These are phyloP conservation scores for Nematolebias whitei DNA, from an alignment of 2,113 vertebrate genomes.

Conservation along the genomic window DNA sequence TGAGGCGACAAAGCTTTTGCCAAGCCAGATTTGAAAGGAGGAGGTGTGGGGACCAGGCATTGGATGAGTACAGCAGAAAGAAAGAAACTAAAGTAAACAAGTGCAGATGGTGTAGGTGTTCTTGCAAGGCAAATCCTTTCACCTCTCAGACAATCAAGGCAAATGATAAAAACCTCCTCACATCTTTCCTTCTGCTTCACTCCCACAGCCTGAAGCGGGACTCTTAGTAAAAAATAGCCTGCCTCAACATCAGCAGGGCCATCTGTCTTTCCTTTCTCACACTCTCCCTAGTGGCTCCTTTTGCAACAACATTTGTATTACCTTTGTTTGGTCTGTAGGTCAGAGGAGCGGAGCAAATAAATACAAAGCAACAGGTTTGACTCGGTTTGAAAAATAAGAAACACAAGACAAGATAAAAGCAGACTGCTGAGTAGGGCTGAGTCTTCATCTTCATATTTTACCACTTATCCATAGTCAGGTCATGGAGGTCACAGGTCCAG, in stretches of 20 bases:
- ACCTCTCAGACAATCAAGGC: neutral
- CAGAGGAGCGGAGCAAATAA: neutral
- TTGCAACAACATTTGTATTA: constrained; percentile 29
- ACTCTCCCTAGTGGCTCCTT: constrained; percentile 14
- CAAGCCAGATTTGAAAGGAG: constrained; percentile 18
- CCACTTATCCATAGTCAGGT: too few species aligned
- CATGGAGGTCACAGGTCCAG: too few species aligned
- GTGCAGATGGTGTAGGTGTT: constrained; percentile 26
- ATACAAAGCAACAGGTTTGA: constrained; percentile 10
- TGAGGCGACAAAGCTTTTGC: constrained; percentile 19
- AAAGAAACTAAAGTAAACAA: constrained; percentile 31
- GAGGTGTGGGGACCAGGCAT: neutral
- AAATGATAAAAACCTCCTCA: neutral
- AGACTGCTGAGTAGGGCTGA: constrained; percentile 11
- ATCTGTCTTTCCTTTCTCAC: constrained; percentile 26
- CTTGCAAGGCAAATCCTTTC: neutral
- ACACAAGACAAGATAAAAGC: constrained; percentile 7
- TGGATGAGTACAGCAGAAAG: constrained; percentile 7
- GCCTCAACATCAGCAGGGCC: constrained; percentile 34
- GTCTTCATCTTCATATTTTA: neutral
- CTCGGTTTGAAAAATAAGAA: constrained; percentile 38
- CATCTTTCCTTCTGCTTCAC: neutral
- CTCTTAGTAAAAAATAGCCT: constrained; percentile 26
- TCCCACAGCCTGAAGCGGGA: constrained; percentile 27
- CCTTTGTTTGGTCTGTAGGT: constrained; percentile 23